Evolutionary conservation across 2,888 invertebrate genomes (phyloP), one percentile per base, ranked within the genome.

Genomic region (Cheilosia soror): DNA sequence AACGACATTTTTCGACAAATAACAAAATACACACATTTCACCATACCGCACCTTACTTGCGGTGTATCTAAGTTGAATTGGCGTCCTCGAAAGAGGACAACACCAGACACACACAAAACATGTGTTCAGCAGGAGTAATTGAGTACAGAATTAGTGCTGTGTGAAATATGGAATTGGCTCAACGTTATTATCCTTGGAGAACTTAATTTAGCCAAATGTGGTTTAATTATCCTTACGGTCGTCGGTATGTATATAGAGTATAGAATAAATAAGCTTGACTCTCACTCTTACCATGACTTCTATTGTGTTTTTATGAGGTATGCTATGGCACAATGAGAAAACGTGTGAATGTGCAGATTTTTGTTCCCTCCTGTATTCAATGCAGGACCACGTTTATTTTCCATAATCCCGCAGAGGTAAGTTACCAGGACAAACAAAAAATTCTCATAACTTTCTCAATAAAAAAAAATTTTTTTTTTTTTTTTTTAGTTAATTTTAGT

Each of bases 171-270:
- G 58, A 68, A 68, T 76, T 68, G 58, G 58, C 58, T 42, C 58
- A 40, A 58, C 37, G 31, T 40, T 6, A 49, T 68, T 51, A 40
- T 76, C 66, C 60, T 76, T 42, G 42, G 66, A 68, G 68, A 76
- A 68, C 66, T 68, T 68, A 76, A 76, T 76, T 76, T 60, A 49
- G 20, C 66, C 60, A 60, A 68, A 76, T 76, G 76, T 68, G 76
- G 68, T 68, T 76, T 76, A 76, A 76, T 76, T 76, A 76, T 68
- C 66, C 76, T 51, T 51, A 58, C 76, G 33, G 11, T 55, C 20
- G n/a, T 31, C 53, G 7, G 47, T 40, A 11, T 7, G 33, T 55
- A 42, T 55, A 42, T 13, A 11, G 49, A 9, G 15, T 42, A 58
- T 40, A 2, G 13, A 57, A 63, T 75, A 33, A 27, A 75, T 37